A percentile compares a stretch with the other conserved stretches of the same genome.
These are phyloP conservation scores for Hyperoplus lanceolatus DNA, from an alignment of 2,797 vertebrate species.

Conservation along the genomic window DNA sequence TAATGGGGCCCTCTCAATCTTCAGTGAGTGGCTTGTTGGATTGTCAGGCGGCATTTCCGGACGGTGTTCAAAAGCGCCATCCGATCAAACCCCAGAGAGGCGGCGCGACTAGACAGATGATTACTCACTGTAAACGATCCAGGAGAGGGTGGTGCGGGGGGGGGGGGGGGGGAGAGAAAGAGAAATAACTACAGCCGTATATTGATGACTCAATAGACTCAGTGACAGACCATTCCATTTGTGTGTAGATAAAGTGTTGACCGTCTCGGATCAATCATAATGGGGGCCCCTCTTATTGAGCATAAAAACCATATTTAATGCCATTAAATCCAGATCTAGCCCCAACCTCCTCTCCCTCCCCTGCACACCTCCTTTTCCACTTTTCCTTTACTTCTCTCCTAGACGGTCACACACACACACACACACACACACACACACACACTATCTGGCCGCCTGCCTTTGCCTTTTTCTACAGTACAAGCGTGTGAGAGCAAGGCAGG, in stretches of 20 bases:
- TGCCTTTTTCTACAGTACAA: constrained; percentile 15
- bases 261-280: constrained; percentile 96
- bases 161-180: constrained; percentile 42
- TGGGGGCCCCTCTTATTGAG: constrained; percentile 95
- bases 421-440: no score
- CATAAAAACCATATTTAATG: constrained; percentile 98
- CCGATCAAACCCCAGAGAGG: constrained; percentile 96
- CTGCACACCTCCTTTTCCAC: not conserved
- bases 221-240: constrained; percentile 97
- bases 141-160: constrained; percentile 70
- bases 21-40: constrained; percentile 93
- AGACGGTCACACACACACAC: constrained; percentile 58
- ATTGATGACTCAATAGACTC: constrained; percentile 99
- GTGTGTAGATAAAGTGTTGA: constrained; percentile 95
- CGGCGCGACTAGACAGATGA: constrained; percentile 93
- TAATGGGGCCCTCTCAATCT: constrained; percentile 96
- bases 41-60: constrained; percentile 92
- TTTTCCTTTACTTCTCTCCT: constrained; percentile 26
- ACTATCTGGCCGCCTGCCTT: constrained; percentile 90
- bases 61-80: constrained; percentile 92
- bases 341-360: constrained; percentile 33
- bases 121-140: constrained; percentile 98
- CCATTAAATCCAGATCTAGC: constrained; percentile 94
- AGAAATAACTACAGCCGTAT: constrained; percentile 85
- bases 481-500: constrained; percentile 46